phyloP scores from a whole-genome alignment of 1,140 invertebrate species.

The Heliothis subflexa region DNA sequence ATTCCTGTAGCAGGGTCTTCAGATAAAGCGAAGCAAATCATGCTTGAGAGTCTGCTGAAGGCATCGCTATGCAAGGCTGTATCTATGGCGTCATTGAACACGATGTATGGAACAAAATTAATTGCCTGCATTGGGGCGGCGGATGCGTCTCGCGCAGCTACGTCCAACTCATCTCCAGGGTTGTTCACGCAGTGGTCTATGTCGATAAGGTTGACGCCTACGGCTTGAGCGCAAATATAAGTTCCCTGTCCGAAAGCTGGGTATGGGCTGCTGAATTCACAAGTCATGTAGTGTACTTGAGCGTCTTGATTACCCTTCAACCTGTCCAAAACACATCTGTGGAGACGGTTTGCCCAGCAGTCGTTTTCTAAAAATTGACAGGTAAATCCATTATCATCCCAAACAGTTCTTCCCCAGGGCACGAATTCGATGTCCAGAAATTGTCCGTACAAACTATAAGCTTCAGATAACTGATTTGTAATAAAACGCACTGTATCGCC shows the following conservation, averaged over 20 bases:
- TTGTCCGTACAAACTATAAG: constrained; percentile 66
- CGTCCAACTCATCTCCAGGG: constrained; percentile 61
- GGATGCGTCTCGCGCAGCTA: constrained; percentile 55
- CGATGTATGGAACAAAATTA: constrained; percentile 72
- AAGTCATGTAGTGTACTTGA: constrained; percentile 74
- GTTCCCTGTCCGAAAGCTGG: constrained; percentile 61
- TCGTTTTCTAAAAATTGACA: constrained; percentile 72
- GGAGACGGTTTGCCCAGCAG: constrained; percentile 78
- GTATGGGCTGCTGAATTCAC: constrained; percentile 68
- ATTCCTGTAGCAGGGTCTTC: constrained; percentile 62
- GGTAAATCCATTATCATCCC: constrained; percentile 55
- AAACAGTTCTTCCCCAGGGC: constrained; percentile 74
- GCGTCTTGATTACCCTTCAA: constrained; percentile 64
- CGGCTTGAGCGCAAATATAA: constrained; percentile 63
- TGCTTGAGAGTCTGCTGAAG: constrained; percentile 53
- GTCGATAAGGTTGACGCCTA: constrained; percentile 62
- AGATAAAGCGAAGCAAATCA: constrained; percentile 70
- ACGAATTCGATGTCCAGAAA: constrained; percentile 75
- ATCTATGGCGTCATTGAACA: constrained; percentile 68
- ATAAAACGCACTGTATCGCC: constrained; percentile 68
- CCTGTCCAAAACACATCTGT: constrained; percentile 72
- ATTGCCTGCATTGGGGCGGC: constrained; percentile 62
- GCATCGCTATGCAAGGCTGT: constrained; percentile 52
- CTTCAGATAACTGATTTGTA: constrained; percentile 55
- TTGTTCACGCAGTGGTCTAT: constrained; percentile 69